Conservation (phyloP, 2,888 invertebrate genomes). For the Drosophila lutescens region DNA sequence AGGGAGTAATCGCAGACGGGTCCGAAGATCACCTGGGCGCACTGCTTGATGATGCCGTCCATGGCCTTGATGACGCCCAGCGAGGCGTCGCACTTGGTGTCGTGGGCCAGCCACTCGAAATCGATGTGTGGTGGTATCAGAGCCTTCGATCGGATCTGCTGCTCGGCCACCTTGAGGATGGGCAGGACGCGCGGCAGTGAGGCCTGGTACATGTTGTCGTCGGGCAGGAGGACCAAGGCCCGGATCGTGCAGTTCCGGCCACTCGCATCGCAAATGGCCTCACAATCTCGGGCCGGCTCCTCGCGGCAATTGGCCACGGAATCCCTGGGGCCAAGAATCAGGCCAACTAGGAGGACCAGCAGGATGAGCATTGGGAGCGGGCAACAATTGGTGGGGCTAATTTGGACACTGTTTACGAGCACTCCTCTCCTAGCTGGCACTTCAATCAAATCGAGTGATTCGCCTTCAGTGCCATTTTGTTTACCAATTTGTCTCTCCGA, state of each 20-base stretch:
- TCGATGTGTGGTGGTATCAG: constrained; percentile 87
- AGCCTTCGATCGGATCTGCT: constrained; percentile 85
- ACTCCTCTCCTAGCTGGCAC: not conserved
- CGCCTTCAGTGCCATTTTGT: constrained; percentile 21
- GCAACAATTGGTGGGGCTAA: constrained; percentile 2
- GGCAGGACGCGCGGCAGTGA: constrained; percentile 87
- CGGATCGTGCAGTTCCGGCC: constrained; percentile 86
- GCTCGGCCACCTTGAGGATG: constrained; percentile 87
- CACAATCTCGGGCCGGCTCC: constrained; percentile 79
- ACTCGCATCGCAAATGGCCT: constrained; percentile 73
- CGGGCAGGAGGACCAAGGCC: constrained; percentile 88
- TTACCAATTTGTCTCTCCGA: constrained; percentile 6
- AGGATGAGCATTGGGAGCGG: constrained; percentile 13
- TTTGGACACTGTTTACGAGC: constrained; percentile 13
- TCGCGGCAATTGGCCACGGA: constrained; percentile 68
- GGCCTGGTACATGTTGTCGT: constrained; percentile 86
- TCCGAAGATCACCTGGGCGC: constrained; percentile 92
- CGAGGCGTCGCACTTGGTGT: constrained; percentile 90
- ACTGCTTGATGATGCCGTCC: constrained; percentile 88
- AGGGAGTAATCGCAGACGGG: constrained; percentile 92
- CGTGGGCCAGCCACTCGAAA: constrained; percentile 87
- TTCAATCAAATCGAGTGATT: constrained; percentile 29
- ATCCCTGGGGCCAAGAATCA: constrained; percentile 38
- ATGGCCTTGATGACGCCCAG: constrained; percentile 90
- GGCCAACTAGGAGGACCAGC: constrained; percentile 27